A percentile compares a stretch with the other conserved stretches of the same genome.
Conservation (phyloP, 2,113 vertebrate species). For the Anas platyrhynchos region DNA sequence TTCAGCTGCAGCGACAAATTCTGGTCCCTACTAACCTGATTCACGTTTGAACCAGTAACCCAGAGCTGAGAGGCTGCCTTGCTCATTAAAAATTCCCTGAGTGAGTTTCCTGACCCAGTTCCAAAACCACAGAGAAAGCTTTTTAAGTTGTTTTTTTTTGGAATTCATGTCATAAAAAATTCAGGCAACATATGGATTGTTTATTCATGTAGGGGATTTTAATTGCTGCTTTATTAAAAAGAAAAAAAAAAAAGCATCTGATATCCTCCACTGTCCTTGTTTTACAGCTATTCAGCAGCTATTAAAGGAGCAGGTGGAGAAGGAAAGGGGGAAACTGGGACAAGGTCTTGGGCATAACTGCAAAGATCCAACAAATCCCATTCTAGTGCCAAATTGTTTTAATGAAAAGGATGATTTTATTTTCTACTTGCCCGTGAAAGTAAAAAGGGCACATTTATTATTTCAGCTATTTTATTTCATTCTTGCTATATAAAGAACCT, state of each 20-base stretch:
- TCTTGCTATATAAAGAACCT: not conserved
- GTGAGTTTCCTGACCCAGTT: conserved; percentile 53
- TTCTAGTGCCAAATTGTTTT: not conserved
- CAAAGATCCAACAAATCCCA: not conserved
- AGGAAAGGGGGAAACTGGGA: conserved; percentile 3
- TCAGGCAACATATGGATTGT: conserved; percentile 64
- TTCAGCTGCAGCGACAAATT: not conserved
- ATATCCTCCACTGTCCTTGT: not conserved
- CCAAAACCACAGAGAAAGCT: conserved; percentile 55
- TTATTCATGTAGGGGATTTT: conserved; percentile 12
- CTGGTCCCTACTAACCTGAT: conserved; percentile 47
- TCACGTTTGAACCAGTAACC: conserved; percentile 57
- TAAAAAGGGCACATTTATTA: not conserved
- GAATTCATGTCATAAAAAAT: conserved; percentile 63
- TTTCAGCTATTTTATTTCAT: not conserved
- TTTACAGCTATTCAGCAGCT: conserved; percentile 1
- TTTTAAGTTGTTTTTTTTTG: conserved; percentile 29
- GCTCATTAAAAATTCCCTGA: conserved; percentile 58
- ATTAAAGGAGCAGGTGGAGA: not conserved
- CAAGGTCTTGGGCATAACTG: not conserved
- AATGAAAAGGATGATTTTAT: conserved; percentile 2
- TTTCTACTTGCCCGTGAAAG: not conserved
- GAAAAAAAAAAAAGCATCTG: not conserved
- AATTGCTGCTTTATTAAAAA: conserved; percentile 1
- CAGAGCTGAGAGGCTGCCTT: conserved; percentile 25